Evolutionary conservation across 2,113 vertebrate species (phyloP).

Genomic region (Centrocercus urophasianus): DNA sequence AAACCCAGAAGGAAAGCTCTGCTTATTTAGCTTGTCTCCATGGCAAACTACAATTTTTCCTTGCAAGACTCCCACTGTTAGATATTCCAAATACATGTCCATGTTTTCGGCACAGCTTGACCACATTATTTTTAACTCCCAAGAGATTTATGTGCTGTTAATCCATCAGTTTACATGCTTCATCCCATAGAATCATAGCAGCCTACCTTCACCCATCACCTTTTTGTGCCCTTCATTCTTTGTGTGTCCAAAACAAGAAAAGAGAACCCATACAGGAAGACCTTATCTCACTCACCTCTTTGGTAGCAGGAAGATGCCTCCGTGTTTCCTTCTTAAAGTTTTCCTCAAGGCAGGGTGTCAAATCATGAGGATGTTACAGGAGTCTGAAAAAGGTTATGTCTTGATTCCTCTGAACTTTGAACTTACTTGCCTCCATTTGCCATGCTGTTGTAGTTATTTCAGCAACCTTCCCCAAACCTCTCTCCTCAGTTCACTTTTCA

Average conservation of each 20-base stretch:
- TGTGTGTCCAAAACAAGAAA: neutral
- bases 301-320: neutral
- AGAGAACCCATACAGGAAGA: neutral
- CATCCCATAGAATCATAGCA: neutral
- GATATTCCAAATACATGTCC: neutral
- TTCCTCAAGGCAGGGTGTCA: neutral
- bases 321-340: neutral
- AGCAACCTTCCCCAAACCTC: neutral
- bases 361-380: accelerated
- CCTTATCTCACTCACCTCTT: neutral
- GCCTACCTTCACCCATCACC: neutral
- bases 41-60: neutral
- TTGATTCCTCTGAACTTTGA: neutral
- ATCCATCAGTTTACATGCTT: neutral
- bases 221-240: neutral
- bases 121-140: neutral
- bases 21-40: neutral
- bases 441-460: accelerated
- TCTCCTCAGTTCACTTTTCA: neutral
- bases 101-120: neutral
- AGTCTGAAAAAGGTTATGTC: neutral
- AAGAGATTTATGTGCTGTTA: neutral
- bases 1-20: neutral
- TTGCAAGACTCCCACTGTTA: neutral
- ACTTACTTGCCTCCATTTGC: neutral